A percentile compares a stretch with the other conserved stretches of the same genome.
phyloP scores from a whole-genome alignment of 1,140 invertebrate species.

The Drosophila tristis region DNA sequence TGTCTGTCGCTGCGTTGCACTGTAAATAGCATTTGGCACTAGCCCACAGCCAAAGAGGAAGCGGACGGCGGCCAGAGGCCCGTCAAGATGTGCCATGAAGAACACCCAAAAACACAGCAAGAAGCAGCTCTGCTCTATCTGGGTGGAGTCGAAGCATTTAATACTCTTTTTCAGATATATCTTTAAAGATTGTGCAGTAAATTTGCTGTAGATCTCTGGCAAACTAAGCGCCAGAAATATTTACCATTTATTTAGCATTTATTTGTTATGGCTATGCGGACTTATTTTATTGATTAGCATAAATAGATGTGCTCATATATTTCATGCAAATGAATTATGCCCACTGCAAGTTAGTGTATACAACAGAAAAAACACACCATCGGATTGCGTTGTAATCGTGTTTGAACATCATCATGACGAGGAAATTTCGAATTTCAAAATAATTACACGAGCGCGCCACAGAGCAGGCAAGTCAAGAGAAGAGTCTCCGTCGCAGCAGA shows the following conservation, averaged over 20 bases:
- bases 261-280: no score
- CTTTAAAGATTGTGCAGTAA: no score
- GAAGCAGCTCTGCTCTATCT: no score
- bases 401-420: conserved; percentile 47
- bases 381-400: conserved; percentile 43
- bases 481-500: not conserved
- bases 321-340: not conserved
- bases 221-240: no score
- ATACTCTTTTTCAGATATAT: no score
- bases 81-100: conserved; percentile 59
- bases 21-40: conserved; percentile 77
- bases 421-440: conserved; percentile 77
- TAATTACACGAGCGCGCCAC: conserved; percentile 60
- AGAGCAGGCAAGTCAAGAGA: conserved; percentile 33
- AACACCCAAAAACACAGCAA: conserved; percentile 26
- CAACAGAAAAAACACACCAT: conserved; percentile 4
- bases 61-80: conserved; percentile 49
- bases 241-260: no score
- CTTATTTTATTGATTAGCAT: no score
- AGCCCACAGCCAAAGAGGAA: conserved; percentile 76
- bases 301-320: not conserved
- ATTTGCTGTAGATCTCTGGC: no score
- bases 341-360: not conserved
- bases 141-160: no score
- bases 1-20: conserved; percentile 32